These are phyloP conservation scores for Phaethornis superciliosus DNA, from an alignment of 2,113 vertebrate genomes.

Conservation along the genomic window DNA sequence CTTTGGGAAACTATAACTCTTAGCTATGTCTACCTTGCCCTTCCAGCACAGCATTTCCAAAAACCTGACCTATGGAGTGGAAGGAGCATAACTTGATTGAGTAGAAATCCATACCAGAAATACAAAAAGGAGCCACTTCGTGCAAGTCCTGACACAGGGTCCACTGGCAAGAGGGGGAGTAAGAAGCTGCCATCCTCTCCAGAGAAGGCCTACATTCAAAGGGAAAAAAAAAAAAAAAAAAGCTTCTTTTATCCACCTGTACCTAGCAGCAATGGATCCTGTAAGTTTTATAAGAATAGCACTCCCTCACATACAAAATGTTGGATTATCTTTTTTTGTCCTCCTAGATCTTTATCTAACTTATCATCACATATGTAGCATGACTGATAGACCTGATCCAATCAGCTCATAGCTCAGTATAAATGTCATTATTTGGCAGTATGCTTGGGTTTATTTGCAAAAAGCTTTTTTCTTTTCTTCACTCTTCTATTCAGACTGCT, in stretches of 20 bases:
- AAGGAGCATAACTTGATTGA: background rate
- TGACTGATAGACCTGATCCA: background rate
- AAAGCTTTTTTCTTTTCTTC: background rate
- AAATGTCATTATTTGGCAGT: background rate
- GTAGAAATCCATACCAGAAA: background rate
- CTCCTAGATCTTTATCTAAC: background rate
- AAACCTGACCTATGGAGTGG: background rate
- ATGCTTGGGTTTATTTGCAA: background rate
- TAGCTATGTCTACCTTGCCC: no score
- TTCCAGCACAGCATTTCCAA: no score
- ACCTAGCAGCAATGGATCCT: background rate
- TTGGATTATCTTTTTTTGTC: background rate
- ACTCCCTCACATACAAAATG: background rate
- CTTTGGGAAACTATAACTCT: no score
- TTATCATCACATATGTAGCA: background rate
- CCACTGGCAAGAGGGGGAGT: background rate
- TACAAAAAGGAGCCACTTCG: background rate
- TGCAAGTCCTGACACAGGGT: background rate
- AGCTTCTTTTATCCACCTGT: background rate
- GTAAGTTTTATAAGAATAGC: background rate
- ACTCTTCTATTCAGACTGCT: background rate
- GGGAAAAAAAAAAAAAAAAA: background rate
- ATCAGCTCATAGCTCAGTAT: background rate
- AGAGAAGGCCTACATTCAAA: background rate
- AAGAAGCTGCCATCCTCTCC: background rate